Evolutionary conservation across 2,797 vertebrate genomes (phyloP), one percentile per base, ranked within the genome.

Genomic region (Discoglossus pictus): DNA sequence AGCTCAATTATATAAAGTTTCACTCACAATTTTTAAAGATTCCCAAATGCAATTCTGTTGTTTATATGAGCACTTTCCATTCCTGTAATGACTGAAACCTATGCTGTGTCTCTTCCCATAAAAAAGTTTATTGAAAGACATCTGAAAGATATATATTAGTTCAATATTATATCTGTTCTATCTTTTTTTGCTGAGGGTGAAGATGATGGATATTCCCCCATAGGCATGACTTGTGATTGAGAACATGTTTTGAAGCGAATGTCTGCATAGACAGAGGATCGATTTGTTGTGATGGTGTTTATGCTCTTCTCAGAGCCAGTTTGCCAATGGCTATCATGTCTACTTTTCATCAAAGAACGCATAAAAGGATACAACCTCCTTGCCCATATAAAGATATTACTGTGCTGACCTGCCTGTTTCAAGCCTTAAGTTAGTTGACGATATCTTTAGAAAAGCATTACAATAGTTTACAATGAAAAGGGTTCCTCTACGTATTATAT

Each of bases 271-370:
- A 50, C 46, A 25, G 12, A 13, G 23, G 23, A 50, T 50, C 46
- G 23, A 50, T 50, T 50, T 25, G 46, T 24, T 15, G 11, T 15
- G 23, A 50, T 17, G 21, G 46, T 6, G 11, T n/a, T 50, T 23
- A 50, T 50, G 21, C 46, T 24, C 15, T 36, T 50, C 21, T 25
- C 46, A 50, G 12, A 50, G 5, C 46, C 27, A 17, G 27, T 27
- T 12, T 50, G 46, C 46, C 46, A 27, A 20, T 50, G 46, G 46
- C 46, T 50, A 50, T 50, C 21, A 23, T 50, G 27, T 50, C 46
- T 50, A 24, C 23, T 50, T 50, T 50, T 50, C 46, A 50, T 47
- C 46, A 50, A 50, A 50, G 27, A 47, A 50, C 24, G 21, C 46
- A 50, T 50, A 15, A 50, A 23, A 50, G 46, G 12, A 6, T 50